Percentiles rank a stretch among this genome's conserved stretches.
These are phyloP conservation scores for Psophia crepitans DNA, from an alignment of 2,113 vertebrate genomes.

Conservation along the genomic window DNA sequence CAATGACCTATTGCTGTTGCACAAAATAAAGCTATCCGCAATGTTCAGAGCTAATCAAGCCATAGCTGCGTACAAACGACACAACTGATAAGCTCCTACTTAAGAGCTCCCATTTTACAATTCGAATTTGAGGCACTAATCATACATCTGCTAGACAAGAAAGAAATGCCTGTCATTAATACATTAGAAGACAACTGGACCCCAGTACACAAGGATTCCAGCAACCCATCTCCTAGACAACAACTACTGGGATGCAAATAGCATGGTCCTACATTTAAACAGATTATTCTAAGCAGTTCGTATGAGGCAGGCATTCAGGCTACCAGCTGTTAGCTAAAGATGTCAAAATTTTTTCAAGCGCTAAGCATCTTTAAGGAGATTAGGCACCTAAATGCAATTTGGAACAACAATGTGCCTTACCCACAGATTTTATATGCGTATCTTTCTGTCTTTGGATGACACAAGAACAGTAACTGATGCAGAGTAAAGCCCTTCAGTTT, in stretches of 20 bases:
- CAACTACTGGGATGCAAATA: background rate
- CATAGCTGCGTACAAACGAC: background rate
- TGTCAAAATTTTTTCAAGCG: background rate
- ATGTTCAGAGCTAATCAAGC: background rate
- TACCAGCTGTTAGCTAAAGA: background rate
- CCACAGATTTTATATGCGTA: background rate
- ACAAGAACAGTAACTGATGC: background rate
- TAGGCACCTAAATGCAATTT: background rate
- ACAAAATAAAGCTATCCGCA: conserved; percentile 13
- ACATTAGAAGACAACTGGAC: background rate
- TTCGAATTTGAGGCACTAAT: background rate
- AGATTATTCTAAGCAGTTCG: background rate
- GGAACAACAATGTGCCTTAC: background rate
- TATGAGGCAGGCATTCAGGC: background rate
- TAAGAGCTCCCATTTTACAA: background rate
- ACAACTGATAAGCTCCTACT: background rate
- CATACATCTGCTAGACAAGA: background rate
- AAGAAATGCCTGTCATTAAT: background rate
- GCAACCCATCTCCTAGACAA: conserved; percentile 11
- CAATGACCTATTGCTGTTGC: background rate
- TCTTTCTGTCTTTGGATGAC: background rate
- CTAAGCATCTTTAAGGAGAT: background rate
- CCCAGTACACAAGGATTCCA: background rate
- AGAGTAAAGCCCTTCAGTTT: background rate
- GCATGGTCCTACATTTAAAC: background rate